phyloP scores from a whole-genome alignment of 2,797 vertebrate species.

The Liasis olivaceus region DNA sequence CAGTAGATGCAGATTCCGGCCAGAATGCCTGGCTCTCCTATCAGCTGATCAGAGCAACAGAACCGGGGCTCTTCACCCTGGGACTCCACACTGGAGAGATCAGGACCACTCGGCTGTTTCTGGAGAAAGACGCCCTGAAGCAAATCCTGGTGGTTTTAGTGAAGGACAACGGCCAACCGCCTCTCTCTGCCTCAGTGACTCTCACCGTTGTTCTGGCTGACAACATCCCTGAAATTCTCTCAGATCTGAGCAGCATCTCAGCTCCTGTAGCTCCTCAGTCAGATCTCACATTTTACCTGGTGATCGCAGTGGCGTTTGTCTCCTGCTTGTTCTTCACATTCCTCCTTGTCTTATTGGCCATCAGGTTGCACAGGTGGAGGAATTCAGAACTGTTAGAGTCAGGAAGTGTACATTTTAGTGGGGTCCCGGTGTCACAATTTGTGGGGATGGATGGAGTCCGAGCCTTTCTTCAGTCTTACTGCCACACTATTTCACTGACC shows the following conservation, averaged over 20 bases:
- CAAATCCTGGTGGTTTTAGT: slow-evolving; percentile 39
- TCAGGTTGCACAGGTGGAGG: slow-evolving; percentile 58
- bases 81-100: slow-evolving; percentile 23
- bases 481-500: slow-evolving; percentile 19
- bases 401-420: neutral
- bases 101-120: slow-evolving; percentile 26
- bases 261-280: neutral
- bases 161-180: slow-evolving; percentile 16
- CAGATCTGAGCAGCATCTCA: slow-evolving; percentile 9
- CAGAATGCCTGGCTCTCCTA: slow-evolving; percentile 66
- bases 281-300: slow-evolving; percentile 23
- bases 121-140: slow-evolving; percentile 25
- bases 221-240: slow-evolving; percentile 16
- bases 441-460: slow-evolving; percentile 31
- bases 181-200: slow-evolving; percentile 15
- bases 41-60: slow-evolving; percentile 52
- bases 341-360: neutral
- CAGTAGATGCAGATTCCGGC: slow-evolving; percentile 54
- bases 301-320: slow-evolving; percentile 15
- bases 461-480: slow-evolving; percentile 26
- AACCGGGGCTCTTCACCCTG: slow-evolving; percentile 40
- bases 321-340: slow-evolving; percentile 24
- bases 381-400: slow-evolving; percentile 33
- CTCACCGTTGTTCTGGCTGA: slow-evolving; percentile 53
- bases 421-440: slow-evolving; percentile 15